These are phyloP conservation scores for Perizoma flavofasciatum DNA, from an alignment of 2,888 invertebrate species.

Conservation along the genomic window DNA sequence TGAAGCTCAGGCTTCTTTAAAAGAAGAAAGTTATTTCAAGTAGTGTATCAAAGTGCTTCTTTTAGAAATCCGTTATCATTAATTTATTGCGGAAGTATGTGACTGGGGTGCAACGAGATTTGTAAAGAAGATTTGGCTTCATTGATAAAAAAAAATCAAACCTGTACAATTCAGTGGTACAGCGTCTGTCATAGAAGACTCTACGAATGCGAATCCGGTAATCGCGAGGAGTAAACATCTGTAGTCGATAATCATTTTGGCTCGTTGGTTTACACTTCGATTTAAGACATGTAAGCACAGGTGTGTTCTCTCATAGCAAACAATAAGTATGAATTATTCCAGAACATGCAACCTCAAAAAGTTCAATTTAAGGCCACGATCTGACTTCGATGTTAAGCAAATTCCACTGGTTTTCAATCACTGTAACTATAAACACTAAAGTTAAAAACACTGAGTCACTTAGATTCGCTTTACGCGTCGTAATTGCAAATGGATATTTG, in stretches of 20 bases:
- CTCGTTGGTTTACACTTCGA: conserved; percentile 42
- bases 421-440: conserved; percentile 61
- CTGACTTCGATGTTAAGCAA: conserved; percentile 50
- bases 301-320: conserved; percentile 50
- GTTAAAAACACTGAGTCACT: conserved; percentile 73
- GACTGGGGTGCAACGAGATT: conserved; percentile 31
- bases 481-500: conserved; percentile 49
- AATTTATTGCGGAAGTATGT: conserved; percentile 20
- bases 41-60: conserved; percentile 19
- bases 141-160: conserved; percentile 56
- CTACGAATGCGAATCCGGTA: conserved; percentile 46
- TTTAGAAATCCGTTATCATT: conserved; percentile 10
- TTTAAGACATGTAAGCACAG: conserved; percentile 45
- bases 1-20: not conserved
- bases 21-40: conserved; percentile 22
- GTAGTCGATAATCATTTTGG: conserved; percentile 59
- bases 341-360: conserved; percentile 48
- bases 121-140: conserved; percentile 35
- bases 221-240: conserved; percentile 51
- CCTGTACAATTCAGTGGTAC: conserved; percentile 46
- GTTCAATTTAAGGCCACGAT: conserved; percentile 57
- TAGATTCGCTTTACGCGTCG: conserved; percentile 54
- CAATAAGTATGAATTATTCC: conserved; percentile 47
- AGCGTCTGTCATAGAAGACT: conserved; percentile 41
- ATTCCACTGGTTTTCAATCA: conserved; percentile 63